Conservation (phyloP, 35 echinoderm and acorn worm genomes). For the Strongylocentrotus purpuratus region DNA sequence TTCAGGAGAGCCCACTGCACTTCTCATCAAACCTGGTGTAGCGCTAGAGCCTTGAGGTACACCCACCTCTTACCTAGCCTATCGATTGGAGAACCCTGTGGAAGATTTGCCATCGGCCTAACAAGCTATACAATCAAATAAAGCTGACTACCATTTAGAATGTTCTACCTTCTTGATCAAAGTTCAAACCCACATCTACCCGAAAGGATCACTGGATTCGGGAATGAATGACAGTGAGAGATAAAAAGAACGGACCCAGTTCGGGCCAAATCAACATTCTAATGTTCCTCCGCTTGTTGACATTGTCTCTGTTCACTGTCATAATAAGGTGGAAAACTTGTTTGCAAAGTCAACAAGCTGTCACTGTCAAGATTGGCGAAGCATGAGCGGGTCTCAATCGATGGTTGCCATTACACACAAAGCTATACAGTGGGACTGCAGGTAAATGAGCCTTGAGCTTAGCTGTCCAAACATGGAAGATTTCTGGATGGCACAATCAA, state of each 20-base stretch:
- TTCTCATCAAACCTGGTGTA: too few species aligned
- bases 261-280: not conserved
- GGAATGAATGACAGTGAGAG: not conserved
- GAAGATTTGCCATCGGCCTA: not conserved
- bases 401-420: conserved; percentile 11
- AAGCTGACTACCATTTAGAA: not conserved
- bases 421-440: conserved; percentile 7
- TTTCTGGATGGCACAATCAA: not conserved
- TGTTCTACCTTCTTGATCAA: not conserved
- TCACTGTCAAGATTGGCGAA: conserved; percentile 9
- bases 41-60: too few species aligned
- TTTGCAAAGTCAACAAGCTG: not conserved
- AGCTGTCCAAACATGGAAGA: not conserved
- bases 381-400: conserved; percentile 6
- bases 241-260: not conserved
- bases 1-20: too few species aligned
- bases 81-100: not conserved
- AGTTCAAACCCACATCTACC: not conserved
- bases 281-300: conserved; percentile 2
- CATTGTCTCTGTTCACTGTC: conserved; percentile 16
- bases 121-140: not conserved
- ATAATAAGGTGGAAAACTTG: conserved; percentile 11
- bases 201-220: not conserved
- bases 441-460: conserved; percentile 9
- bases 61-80: too few species aligned